Percentiles rank a stretch among this genome's conserved stretches.
phyloP scores from a whole-genome alignment of 92 coral and sea anemone genomes.

The Umimayanthus chanpuru region DNA sequence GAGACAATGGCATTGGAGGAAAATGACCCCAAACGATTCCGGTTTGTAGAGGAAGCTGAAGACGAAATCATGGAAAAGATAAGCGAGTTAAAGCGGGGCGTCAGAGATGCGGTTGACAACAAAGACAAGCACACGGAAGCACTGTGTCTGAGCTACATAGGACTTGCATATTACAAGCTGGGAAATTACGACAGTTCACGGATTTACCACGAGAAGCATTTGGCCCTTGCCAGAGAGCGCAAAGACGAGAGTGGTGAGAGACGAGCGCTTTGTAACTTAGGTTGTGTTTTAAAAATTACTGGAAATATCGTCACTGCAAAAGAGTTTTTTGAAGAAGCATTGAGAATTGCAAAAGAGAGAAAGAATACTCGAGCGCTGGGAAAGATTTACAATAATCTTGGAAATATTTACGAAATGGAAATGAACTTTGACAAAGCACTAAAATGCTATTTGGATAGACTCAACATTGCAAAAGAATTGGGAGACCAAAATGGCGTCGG shows the following conservation, averaged over 20 bases:
- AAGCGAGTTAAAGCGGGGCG: constrained; percentile 66
- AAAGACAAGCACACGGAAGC: constrained; percentile 84
- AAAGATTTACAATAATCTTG: constrained; percentile 81
- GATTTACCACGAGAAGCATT: constrained; percentile 85
- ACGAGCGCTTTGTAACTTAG: constrained; percentile 89
- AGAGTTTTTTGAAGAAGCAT: constrained; percentile 64
- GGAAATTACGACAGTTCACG: constrained; percentile 75
- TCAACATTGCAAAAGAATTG: constrained; percentile 69
- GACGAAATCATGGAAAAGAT: constrained; percentile 77
- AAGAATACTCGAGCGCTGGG: constrained; percentile 68
- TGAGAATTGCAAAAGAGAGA: constrained; percentile 67
- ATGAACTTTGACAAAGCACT: constrained; percentile 71
- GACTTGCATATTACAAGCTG: constrained; percentile 86
- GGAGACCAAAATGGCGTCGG: constrained; percentile 79
- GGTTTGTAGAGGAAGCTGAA: constrained; percentile 81
- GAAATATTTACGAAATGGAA: constrained; percentile 71
- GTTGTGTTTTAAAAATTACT: constrained; percentile 76
- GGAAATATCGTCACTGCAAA: constrained; percentile 74
- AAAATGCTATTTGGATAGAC: constrained; percentile 75
- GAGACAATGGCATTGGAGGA: constrained; percentile 60
- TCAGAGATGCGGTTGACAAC: constrained; percentile 75
- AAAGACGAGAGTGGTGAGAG: constrained; percentile 83
- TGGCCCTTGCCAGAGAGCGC: constrained; percentile 67
- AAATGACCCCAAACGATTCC: constrained; percentile 93
- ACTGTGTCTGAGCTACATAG: constrained; percentile 75